Evolutionary conservation across 2,797 vertebrate species (phyloP).

Genomic region (Monodelphis domestica): DNA sequence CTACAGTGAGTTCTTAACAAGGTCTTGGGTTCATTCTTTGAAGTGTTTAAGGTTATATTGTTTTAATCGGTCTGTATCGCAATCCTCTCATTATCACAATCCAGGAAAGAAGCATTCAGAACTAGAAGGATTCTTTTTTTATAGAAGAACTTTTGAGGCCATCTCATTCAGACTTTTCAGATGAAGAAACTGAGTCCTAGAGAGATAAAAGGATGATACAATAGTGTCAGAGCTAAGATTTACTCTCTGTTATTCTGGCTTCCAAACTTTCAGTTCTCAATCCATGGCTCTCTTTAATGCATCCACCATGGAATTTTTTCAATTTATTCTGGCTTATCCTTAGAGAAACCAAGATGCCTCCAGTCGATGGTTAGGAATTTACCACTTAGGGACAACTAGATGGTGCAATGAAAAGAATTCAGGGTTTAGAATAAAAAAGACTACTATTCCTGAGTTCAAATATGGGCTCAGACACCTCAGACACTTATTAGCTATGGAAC

Average conservation of each 20-base stretch:
- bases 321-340: background rate
- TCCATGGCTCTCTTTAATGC: background rate
- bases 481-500: too few species aligned
- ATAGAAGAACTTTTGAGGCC: background rate
- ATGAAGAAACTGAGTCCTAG: background rate
- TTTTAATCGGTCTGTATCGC: constrained; percentile 36
- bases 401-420: too few species aligned
- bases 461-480: too few species aligned
- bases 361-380: background rate
- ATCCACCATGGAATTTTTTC: background rate
- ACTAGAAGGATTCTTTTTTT: constrained; percentile 48
- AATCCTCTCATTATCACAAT: constrained; percentile 41
- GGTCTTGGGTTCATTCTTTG: constrained; percentile 35
- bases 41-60: constrained; percentile 23
- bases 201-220: background rate
- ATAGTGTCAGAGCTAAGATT: background rate
- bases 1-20: constrained; percentile 37
- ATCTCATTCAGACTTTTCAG: background rate
- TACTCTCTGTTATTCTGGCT: background rate
- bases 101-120: constrained; percentile 15
- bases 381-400: too few species aligned
- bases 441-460: too few species aligned
- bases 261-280: background rate
- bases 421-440: too few species aligned
- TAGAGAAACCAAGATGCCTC: background rate